Base-by-base conservation (phyloP, 2,797 vertebrate genomes). In the Cryptoprocta ferox region DNA sequence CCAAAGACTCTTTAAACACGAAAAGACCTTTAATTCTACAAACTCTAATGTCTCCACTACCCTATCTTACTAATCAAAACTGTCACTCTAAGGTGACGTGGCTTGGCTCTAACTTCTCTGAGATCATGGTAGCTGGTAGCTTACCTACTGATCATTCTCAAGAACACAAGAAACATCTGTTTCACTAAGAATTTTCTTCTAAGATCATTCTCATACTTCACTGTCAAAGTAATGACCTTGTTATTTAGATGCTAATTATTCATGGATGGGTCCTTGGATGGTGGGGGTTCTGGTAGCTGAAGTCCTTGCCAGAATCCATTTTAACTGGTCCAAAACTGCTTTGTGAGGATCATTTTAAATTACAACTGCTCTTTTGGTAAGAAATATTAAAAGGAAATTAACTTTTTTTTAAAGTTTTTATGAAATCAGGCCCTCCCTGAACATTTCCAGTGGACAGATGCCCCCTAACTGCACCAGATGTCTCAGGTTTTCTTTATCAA, bases 1-100 rank as follows among this genome's bases (percentile, higher is more conserved):
- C 89, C 75, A 76, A 96, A 18, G 35, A 76, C 0, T 92, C 48
- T 89, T 95, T 89, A 89, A 92, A 93, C 24, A 91, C 24, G 45
- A 86, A 87, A 86, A 89, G 65, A 37, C 39, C 71, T 97, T 90
- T 73, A 82, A 65, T 45, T 94, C 28, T 42, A 88, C 45, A 86
- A 87, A 59, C 37, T 30, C 30, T 61, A 50, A 2, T 32, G 35
- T 18, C 26, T 24, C 61, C 68, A 32, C 68, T 86, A 68, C 75
- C 21, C 13, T 61, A 24, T 70, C 61, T 61, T 70, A 71, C 39
- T 61, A 82, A 71, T 45, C 71, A 78, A 70, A 89, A 89, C 28
- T 76, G 45, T 53, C 71, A 75, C 50, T 63, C 4, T 15, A n/a
- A 63, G 92, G 73, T 78, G 35, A 81, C 30, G 93, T 9, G 18